These are phyloP conservation scores for Apodemia duryi DNA, from an alignment of 2,888 invertebrate species.

Conservation along the genomic window DNA sequence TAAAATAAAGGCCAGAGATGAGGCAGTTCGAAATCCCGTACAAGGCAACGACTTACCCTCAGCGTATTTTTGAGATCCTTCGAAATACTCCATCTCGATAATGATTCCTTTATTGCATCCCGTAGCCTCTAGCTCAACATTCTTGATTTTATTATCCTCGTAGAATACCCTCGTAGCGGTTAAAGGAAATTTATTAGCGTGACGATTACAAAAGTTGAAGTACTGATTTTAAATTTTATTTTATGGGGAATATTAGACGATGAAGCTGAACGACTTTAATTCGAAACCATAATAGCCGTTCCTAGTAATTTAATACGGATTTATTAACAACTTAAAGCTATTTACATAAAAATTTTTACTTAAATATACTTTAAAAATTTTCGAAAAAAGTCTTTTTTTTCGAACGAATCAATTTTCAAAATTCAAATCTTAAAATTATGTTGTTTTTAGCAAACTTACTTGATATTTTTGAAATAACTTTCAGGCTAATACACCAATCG, in stretches of 20 bases:
- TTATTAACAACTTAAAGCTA: too few species aligned
- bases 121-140: conserved; percentile 36
- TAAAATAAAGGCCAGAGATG: conserved; percentile 10
- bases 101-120: conserved; percentile 45
- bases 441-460: too few species aligned
- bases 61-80: conserved; percentile 36
- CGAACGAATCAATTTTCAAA: too few species aligned
- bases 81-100: conserved; percentile 41
- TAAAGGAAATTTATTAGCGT: conserved; percentile 12
- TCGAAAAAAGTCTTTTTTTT: too few species aligned
- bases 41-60: conserved; percentile 28
- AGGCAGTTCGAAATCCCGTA: conserved; percentile 25
- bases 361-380: too few species aligned
- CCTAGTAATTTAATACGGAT: too few species aligned
- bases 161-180: conserved; percentile 6
- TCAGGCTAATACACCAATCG: too few species aligned
- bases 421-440: too few species aligned
- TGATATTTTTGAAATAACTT: too few species aligned
- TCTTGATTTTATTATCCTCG: conserved; percentile 42
- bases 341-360: too few species aligned
- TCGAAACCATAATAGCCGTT: too few species aligned
- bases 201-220: neutral
- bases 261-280: too few species aligned
- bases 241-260: neutral
- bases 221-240: conserved; percentile 5